phyloP scores from a whole-genome alignment of 37 sponge, comb jelly and placozoan genomes.

The Chondrosia reniformis region DNA sequence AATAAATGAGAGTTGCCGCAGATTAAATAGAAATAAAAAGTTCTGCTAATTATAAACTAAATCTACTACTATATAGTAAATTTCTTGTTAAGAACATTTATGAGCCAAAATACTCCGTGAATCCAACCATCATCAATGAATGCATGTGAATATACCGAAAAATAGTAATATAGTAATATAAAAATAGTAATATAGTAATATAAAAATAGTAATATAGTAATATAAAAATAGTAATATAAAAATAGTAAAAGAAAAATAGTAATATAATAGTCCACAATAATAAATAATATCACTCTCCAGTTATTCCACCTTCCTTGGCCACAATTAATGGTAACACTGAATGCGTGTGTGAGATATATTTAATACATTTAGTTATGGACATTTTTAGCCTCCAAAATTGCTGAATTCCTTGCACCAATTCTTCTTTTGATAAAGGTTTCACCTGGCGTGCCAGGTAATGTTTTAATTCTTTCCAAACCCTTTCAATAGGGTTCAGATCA shows the following conservation, averaged over 20 bases:
- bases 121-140: too few relatives aligned
- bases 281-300: neutral
- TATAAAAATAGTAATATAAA: neutral
- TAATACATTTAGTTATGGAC: neutral
- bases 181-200: too few relatives aligned
- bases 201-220: too few relatives aligned
- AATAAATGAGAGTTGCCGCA: neutral
- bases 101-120: too few relatives aligned
- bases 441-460: conserved; percentile 2
- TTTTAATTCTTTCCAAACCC: neutral
- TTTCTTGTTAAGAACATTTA: neutral
- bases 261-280: neutral
- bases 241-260: neutral
- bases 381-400: neutral
- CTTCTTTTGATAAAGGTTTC: neutral
- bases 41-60: neutral
- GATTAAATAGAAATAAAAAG: neutral
- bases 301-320: neutral
- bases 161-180: too few relatives aligned
- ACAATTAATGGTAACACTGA: neutral
- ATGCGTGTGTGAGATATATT: neutral
- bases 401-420: neutral
- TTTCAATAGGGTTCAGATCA: conserved; percentile 8
- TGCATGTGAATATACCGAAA: too few relatives aligned
- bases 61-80: neutral